Evolutionary conservation across 2,797 vertebrate genomes (phyloP), one percentile per base, ranked within the genome.

Genomic region (Characodon lateralis): DNA sequence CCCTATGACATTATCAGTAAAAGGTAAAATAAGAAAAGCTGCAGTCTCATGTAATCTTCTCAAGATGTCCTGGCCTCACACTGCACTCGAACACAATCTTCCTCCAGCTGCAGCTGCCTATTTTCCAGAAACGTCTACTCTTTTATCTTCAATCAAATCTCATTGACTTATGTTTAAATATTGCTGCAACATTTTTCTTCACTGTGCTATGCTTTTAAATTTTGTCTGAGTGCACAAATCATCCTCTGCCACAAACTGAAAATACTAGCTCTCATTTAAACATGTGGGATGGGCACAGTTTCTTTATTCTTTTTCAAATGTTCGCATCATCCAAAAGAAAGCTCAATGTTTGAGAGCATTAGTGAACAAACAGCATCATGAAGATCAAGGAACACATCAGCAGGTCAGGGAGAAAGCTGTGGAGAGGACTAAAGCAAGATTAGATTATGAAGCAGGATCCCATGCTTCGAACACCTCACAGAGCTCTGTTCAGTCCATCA

Each of bases 41-140:
- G 22, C 28, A 71, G 26, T 63, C 71, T 80, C 31, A 2, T 6
- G 12, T 79, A 79, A 87, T 80, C 61, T 71, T 43, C 61, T 84
- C 72, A 81, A 87, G 78, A 84, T 88, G 80, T 63, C 0, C 18
- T 43, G 66, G 59, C 72, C 16, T 81, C 28, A 51, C 26, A 2
- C 61, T 56, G 12, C 74, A 73, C 68, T 72, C 68, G 22, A 80
- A 73, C 39, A 28, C 35, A 81, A 74, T 72, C 56, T 72, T 84
- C 66, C 59, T 18, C 73, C 81, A 75, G 74, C 70, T 70, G 41
- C 35, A 35, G 13, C 43, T 51, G 28, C 12, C 1, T 48, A 35
- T 35, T 28, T 53, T 51, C 50, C 73, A 31, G 68, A 78, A 69
- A 81, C 79, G 46, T 71, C 22, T 12, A 51, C 3, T 26, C 41